Evolutionary conservation across 2,888 invertebrate genomes (phyloP).

Genomic region (Tanytarsus gracilentus): DNA sequence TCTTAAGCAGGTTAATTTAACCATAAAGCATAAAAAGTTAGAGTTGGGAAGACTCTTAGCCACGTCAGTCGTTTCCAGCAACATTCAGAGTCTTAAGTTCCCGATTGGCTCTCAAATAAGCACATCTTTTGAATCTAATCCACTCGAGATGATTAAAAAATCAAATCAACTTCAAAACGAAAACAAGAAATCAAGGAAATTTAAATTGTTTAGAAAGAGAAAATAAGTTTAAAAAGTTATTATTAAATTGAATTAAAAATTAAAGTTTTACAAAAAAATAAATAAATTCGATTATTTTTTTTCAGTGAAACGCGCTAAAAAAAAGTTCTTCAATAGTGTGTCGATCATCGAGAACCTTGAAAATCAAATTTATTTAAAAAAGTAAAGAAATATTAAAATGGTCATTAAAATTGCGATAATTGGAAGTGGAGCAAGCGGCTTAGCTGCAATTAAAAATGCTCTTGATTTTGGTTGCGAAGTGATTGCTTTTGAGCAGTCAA

Average conservation of each 20-base stretch:
- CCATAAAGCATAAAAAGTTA: constrained; percentile 14
- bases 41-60: constrained; percentile 13
- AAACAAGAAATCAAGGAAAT: background rate
- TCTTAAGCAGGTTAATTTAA: background rate
- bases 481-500: constrained; percentile 66
- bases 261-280: too few species aligned
- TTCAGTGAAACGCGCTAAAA: too few species aligned
- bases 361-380: too few species aligned
- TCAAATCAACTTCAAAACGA: background rate
- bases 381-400: too few species aligned
- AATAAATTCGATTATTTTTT: background rate
- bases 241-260: background rate
- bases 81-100: constrained; percentile 17
- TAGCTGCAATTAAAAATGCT: constrained; percentile 66
- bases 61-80: constrained; percentile 1
- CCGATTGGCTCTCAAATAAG: background rate
- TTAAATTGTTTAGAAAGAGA: constrained; percentile 15
- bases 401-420: constrained; percentile 56
- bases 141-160: constrained; percentile 14
- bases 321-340: too few species aligned
- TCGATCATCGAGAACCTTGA: too few species aligned
- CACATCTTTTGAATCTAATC: constrained; percentile 1
- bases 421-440: constrained; percentile 83
- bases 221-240: background rate
- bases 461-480: constrained; percentile 46